Evolutionary conservation across 1,140 invertebrate species (phyloP).

Genomic region (Centruroides vittatus): DNA sequence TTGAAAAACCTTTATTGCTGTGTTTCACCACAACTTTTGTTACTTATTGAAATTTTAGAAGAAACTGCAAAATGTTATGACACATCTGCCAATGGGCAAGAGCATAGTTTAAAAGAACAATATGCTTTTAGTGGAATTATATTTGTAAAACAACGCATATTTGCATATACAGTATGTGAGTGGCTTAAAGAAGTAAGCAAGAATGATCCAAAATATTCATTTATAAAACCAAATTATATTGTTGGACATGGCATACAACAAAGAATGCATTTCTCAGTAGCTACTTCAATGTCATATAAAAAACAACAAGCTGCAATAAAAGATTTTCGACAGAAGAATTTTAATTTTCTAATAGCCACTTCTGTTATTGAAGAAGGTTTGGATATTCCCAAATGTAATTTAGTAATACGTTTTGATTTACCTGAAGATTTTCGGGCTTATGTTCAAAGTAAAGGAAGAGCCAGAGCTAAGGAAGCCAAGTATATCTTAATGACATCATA

Average conservation of each 20-base stretch:
- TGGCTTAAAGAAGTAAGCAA: constrained; percentile 14
- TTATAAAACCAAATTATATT: constrained; percentile 15
- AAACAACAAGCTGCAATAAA: constrained; percentile 1
- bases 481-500: constrained; percentile 37
- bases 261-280: background rate
- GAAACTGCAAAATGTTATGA: background rate
- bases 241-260: constrained; percentile 11
- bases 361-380: constrained; percentile 68
- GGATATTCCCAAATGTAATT: constrained; percentile 65
- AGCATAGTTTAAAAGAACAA: background rate
- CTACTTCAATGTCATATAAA: constrained; percentile 7
- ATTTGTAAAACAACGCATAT: constrained; percentile 17
- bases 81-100: background rate
- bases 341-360: constrained; percentile 85
- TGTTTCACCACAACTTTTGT: constrained; percentile 1
- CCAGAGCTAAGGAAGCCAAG: constrained; percentile 48
- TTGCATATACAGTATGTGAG: constrained; percentile 12
- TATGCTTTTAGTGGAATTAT: constrained; percentile 26
- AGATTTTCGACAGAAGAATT: constrained; percentile 37
- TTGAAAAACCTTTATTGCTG: background rate
- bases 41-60: constrained; percentile 1
- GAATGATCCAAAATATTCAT: constrained; percentile 1
- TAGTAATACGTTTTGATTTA: constrained; percentile 59
- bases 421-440: constrained; percentile 53
- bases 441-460: constrained; percentile 52